These are phyloP conservation scores for Drosophila mojavensis DNA, from an alignment of 1,140 invertebrate species.

Conservation along the genomic window DNA sequence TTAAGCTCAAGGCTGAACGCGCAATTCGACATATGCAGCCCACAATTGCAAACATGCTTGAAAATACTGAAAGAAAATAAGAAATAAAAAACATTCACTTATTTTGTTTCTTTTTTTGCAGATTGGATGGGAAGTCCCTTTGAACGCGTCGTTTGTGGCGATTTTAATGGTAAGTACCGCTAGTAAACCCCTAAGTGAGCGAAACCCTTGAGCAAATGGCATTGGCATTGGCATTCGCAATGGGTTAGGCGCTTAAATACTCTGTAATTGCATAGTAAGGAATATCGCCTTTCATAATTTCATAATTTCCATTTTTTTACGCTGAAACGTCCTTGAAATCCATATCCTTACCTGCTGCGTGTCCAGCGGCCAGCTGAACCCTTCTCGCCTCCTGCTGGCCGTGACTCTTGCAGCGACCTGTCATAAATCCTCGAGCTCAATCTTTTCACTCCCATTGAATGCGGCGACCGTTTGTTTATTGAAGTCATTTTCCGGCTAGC, in stretches of 20 bases:
- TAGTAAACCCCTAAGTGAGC: constrained; percentile 33
- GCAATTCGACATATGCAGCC: constrained; percentile 39
- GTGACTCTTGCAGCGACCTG: constrained; percentile 39
- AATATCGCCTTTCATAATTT: constrained; percentile 18
- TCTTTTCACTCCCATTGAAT: constrained; percentile 17
- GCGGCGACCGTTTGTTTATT: constrained; percentile 51
- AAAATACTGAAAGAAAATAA: neutral
- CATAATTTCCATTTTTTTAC: constrained; percentile 25
- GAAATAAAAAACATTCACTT: constrained; percentile 13
- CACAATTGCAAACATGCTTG: constrained; percentile 26
- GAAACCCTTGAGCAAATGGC: constrained; percentile 69
- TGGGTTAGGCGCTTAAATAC: constrained; percentile 59
- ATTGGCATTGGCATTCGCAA: constrained; percentile 48
- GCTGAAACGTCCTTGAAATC: constrained; percentile 57
- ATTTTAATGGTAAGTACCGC: constrained; percentile 89
- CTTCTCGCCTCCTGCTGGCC: constrained; percentile 61
- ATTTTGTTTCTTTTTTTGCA: constrained; percentile 85
- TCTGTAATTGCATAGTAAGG: constrained; percentile 29
- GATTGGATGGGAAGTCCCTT: constrained; percentile 95
- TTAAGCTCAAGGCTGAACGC: constrained; percentile 49
- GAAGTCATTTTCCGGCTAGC: constrained; percentile 49
- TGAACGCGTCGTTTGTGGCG: constrained; percentile 95
- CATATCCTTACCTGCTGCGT: constrained; percentile 40
- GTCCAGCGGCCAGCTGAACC: constrained; percentile 40
- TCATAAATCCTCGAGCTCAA: constrained; percentile 65